These are phyloP conservation scores for Sitta carolinensis DNA, from an alignment of 2,797 vertebrate species.

Conservation along the genomic window DNA sequence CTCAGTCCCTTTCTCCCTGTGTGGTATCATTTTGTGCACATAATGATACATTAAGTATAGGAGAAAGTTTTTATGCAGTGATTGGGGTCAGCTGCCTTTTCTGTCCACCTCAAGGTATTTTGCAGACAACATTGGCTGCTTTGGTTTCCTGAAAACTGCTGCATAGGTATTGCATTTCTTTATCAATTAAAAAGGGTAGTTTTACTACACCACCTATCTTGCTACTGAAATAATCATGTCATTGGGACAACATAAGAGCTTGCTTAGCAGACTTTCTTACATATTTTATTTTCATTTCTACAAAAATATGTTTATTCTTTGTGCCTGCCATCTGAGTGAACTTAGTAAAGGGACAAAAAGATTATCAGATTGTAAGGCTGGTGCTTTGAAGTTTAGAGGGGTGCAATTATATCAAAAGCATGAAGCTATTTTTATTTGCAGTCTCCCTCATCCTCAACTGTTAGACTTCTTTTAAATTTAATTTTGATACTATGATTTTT, in stretches of 20 bases:
- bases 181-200: neutral
- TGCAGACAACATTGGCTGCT: neutral
- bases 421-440: neutral
- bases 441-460: neutral
- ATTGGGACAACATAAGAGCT: neutral
- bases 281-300: constrained; percentile 39
- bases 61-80: neutral
- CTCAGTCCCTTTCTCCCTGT: neutral
- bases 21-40: neutral
- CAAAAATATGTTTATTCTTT: constrained; percentile 12
- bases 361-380: neutral
- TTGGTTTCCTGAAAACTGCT: neutral
- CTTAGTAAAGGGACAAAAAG: neutral
- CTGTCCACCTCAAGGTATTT: neutral
- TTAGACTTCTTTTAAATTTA: neutral
- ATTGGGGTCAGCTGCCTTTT: neutral
- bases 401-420: neutral
- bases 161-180: neutral
- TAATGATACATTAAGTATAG: neutral
- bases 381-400: neutral
- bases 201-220: neutral
- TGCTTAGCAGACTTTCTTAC: constrained; percentile 3
- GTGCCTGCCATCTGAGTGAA: neutral
- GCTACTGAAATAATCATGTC: neutral
- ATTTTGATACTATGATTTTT: neutral